Evolutionary conservation across 2,113 vertebrate species (phyloP).

Genomic region (Tachuris rubrigastra): DNA sequence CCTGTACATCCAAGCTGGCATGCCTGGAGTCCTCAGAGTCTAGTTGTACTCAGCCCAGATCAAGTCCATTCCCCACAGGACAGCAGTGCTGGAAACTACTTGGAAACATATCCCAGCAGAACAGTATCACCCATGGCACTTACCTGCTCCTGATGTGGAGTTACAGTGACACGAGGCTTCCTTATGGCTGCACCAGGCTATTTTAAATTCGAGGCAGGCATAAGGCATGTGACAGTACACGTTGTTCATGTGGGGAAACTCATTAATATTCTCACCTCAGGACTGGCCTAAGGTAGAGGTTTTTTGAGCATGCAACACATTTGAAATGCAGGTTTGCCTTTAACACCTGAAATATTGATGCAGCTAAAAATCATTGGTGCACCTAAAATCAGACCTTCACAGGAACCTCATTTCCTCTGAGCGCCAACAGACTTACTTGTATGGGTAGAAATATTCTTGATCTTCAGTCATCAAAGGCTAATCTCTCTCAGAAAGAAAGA

Average conservation of each 20-base stretch:
- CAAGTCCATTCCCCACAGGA: not conserved
- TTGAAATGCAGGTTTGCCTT: not conserved
- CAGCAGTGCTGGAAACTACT: not conserved
- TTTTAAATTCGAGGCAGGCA: slow-evolving; percentile 11
- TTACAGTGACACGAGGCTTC: not conserved
- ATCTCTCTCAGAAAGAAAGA: not conserved
- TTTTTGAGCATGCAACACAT: not conserved
- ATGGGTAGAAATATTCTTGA: not conserved
- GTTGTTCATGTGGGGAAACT: slow-evolving; percentile 1
- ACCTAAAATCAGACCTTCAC: not conserved
- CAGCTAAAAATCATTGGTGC: not conserved
- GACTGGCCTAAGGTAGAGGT: not conserved
- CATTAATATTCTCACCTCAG: slow-evolving; percentile 28
- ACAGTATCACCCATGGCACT: not conserved
- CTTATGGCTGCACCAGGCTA: not conserved
- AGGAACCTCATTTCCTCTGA: slow-evolving; percentile 10
- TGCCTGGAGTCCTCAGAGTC: not conserved
- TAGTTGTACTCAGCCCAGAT: not conserved
- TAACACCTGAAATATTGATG: not conserved
- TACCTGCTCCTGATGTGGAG: not conserved
- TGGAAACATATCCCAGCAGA: not conserved
- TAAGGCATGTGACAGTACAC: not conserved
- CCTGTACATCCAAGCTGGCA: not conserved
- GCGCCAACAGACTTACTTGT: not conserved
- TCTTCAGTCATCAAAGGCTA: not conserved